Evolutionary conservation across 2,888 invertebrate genomes (phyloP), one percentile per base, ranked within the genome.

Genomic region (Melieria omissa): DNA sequence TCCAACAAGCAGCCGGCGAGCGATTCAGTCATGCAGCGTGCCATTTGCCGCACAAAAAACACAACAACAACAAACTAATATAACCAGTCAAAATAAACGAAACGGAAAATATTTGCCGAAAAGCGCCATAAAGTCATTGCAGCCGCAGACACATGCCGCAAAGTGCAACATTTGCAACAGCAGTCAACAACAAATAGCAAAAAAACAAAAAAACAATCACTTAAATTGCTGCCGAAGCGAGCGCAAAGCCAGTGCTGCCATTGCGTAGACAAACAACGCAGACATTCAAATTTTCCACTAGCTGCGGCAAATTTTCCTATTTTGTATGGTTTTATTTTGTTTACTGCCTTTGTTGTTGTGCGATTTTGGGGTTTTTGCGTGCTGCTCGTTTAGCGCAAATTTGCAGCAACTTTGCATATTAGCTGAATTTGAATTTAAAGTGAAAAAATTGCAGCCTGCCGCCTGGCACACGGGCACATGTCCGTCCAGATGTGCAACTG

Each of bases 191-290:
- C 14, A 52, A 0, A 52, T 5, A 52, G 5, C 12, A 12, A 52
- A 52, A 52, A 49, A 52, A 52, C 4, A 49, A 62, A 67, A 67
- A 72, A 73, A 73, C 73, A 73, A 67, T 72, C 62, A 68, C 65
- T 62, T 63, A 61, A 70, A 75, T 70, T 64, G 66, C 72, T 70
- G 68, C 71, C 67, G 73, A 64, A 69, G 72, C 72, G 14, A 8
- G 12, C 14, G 12, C 14, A 4, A 12, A 6, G 52, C 14, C 14
- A 46, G 6, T 41, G 49, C n/a, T 72, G 66, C 65, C 57, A 41
- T 65, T 74, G 73, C 75, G 73, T 75, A 75, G 75, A 75, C 75
- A 75, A 70, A 75, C 62, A 72, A 75, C 72, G 70, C 63, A 72
- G 67, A 71, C 67, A 73, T 65, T 65, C n/a, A 55, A 47, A 60